A percentile compares a stretch with the other conserved stretches of the same genome.
phyloP scores from a whole-genome alignment of 2,888 invertebrate genomes.

The Metellina segmentata region DNA sequence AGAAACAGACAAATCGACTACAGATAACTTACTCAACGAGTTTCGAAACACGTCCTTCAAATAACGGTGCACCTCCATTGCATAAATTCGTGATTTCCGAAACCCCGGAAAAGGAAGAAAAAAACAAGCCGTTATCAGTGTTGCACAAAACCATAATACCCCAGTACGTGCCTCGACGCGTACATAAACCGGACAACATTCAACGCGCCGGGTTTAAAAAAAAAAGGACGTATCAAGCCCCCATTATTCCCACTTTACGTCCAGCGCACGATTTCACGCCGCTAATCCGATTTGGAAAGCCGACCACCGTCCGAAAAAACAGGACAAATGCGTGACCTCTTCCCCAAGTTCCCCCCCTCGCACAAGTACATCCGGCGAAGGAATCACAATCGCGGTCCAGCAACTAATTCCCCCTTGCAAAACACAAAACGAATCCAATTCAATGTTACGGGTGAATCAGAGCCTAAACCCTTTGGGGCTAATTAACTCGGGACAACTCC shows the following conservation, averaged over 20 bases:
- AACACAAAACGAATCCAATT: constrained; percentile 7
- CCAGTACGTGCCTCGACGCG: no score
- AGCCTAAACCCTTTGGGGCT: constrained; percentile 59
- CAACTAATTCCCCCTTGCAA: not conserved
- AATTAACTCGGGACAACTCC: constrained; percentile 49
- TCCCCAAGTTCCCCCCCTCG: not conserved
- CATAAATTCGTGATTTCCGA: not conserved
- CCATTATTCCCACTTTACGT: not conserved
- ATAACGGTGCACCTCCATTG: not conserved
- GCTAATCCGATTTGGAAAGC: not conserved
- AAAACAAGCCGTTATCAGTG: no score
- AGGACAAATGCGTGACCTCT: constrained; percentile 42
- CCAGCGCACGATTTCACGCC: not conserved
- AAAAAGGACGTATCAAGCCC: not conserved
- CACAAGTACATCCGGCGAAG: not conserved
- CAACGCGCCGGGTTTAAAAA: no score
- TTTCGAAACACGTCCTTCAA: not conserved
- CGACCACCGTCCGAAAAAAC: constrained; percentile 4
- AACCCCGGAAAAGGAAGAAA: not conserved
- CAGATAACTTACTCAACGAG: not conserved
- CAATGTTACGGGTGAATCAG: constrained; percentile 55
- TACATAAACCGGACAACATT: no score
- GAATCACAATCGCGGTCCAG: not conserved
- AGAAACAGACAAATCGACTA: no score
- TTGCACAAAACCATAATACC: no score